Evolutionary conservation across 2,888 invertebrate genomes (phyloP).

Genomic region (Danaus chrysippus): DNA sequence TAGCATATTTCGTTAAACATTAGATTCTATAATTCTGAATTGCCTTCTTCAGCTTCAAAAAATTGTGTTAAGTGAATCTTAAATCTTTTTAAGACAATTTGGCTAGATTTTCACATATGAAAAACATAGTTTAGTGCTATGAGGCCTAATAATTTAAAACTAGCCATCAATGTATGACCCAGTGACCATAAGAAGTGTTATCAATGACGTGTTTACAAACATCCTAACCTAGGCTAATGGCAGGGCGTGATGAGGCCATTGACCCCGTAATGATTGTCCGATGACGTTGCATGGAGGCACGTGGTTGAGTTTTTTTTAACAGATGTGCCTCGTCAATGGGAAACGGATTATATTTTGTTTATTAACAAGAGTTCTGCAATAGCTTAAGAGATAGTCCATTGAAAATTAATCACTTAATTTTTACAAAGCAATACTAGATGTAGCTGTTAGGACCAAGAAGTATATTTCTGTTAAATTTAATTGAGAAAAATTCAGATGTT

Average conservation of each 20-base stretch:
- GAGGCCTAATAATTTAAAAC: no score
- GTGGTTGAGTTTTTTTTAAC: slow-evolving; percentile 47
- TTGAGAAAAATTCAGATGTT: no score
- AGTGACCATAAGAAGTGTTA: slow-evolving; percentile 46
- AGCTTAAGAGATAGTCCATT: neutral
- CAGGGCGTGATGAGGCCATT: slow-evolving; percentile 75
- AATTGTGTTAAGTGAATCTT: no score
- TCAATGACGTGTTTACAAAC: slow-evolving; percentile 76
- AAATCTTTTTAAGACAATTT: no score
- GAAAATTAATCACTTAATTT: no score
- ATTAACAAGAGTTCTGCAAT: neutral
- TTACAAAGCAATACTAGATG: no score
- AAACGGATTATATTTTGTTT: neutral
- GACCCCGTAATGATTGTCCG: slow-evolving; percentile 77
- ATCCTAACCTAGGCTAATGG: slow-evolving; percentile 79
- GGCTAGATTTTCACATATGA: no score
- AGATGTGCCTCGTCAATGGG: slow-evolving; percentile 35
- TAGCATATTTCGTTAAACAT: no score
- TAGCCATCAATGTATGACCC: slow-evolving; percentile 20
- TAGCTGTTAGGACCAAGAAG: no score
- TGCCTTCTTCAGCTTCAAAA: no score
- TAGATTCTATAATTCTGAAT: no score
- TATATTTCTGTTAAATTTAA: no score
- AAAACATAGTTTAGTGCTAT: neutral
- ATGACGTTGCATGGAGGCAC: slow-evolving; percentile 74